Evolutionary conservation across 2,113 vertebrate species (phyloP), one percentile per base, ranked within the genome.

Genomic region (Actinemys pallida): DNA sequence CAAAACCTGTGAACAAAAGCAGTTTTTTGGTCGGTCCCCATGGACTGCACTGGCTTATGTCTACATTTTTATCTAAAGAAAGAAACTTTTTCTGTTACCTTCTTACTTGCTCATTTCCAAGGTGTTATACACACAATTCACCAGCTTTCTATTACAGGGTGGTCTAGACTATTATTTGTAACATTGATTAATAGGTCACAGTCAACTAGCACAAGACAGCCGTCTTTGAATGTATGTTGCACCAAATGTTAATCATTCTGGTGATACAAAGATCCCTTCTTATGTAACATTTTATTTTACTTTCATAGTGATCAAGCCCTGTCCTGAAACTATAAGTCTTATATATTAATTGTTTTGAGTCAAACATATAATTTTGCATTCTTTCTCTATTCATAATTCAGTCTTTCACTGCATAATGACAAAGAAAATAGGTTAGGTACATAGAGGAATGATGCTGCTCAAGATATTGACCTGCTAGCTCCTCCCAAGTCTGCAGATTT

Each of bases 71-170:
- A 90, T 80, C 81, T 81, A 24, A 83, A 94, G 89, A 56, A 96
- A 53, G 86, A 86, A 88, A 86, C 56, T 85, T 52, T 24, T 76
- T 83, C 84, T 94, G 69, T 85, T 96, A 65, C 83, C 52, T n/a
- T 76, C 91, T 80, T 53, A 1, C 88, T 80, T n/a, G 45, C 47
- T 92, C 7, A 31, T 96, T 95, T 96, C 83, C 95, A 95, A 96
- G 92, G 91, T 97, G 87, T 78, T 87, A 9, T 54, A 81, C 20
- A 19, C 10, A 75, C 25, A 57, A 42, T 75, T 89, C 86, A 57
- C 59, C 79, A 93, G 52, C 54, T 62, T 89, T 90, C 81, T 76
- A 81, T 94, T 88, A 90, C 86, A 94, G 81, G 92, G 72, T 92
- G 86, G 52, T 90, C 93, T 54, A 6, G 45, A 3, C 79, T 83